Evolutionary conservation across 2,797 vertebrate genomes (phyloP).

Genomic region (Falco novaeseelandiae): DNA sequence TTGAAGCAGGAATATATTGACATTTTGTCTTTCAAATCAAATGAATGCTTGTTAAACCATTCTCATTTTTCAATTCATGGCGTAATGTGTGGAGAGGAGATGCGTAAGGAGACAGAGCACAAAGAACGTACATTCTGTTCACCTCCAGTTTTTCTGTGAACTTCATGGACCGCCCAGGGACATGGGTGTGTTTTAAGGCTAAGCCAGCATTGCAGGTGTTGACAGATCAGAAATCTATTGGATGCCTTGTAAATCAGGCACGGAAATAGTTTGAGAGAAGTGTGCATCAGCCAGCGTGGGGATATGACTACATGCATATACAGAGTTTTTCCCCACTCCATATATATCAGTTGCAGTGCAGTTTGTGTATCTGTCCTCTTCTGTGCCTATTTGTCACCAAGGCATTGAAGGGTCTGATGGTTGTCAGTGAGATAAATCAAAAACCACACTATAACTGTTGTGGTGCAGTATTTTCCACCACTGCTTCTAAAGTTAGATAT

Average conservation of each 20-base stretch:
- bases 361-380: background rate
- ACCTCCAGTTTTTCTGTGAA: background rate
- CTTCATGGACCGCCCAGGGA: background rate
- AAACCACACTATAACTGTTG: background rate
- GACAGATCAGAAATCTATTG: background rate
- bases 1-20: background rate
- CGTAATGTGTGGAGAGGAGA: background rate
- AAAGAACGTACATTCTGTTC: background rate
- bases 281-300: background rate
- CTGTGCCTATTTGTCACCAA: background rate
- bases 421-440: slow-evolving; percentile 11
- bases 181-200: background rate
- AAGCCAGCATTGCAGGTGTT: background rate
- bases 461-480: background rate
- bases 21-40: background rate
- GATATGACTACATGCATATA: background rate
- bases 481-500: background rate
- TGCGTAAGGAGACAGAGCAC: background rate
- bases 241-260: background rate
- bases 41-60: background rate
- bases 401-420: background rate
- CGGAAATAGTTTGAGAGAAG: background rate
- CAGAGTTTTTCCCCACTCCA: background rate
- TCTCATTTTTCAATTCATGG: background rate
- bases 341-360: background rate